Percentiles rank a stretch among this genome's conserved stretches.
These are phyloP conservation scores for Lucifuga dentata DNA, from an alignment of 2,113 vertebrate genomes.

Conservation along the genomic window DNA sequence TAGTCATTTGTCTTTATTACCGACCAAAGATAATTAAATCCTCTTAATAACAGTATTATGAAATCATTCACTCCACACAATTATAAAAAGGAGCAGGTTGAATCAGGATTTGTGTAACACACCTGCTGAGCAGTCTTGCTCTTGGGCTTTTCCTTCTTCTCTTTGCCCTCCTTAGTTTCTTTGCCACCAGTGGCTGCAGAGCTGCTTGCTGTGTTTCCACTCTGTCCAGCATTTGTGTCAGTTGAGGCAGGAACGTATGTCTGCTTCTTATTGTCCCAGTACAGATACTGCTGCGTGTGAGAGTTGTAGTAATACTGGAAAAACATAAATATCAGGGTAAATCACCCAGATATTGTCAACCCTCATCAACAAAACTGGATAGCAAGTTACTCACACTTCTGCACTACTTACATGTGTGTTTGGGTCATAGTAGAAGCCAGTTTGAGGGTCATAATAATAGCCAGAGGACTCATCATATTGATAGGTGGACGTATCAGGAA, in stretches of 20 bases:
- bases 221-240: slow-evolving; percentile 40
- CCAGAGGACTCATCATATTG: slow-evolving; percentile 98
- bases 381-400: background rate
- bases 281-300: slow-evolving; percentile 96
- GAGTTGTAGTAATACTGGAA: slow-evolving; percentile 97
- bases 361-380: background rate
- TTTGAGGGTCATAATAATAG: slow-evolving; percentile 96
- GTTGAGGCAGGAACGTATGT: slow-evolving; percentile 89
- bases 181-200: slow-evolving; percentile 49
- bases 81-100: no score
- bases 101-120: background rate
- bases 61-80: no score
- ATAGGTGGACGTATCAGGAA: slow-evolving; percentile 94
- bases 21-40: no score
- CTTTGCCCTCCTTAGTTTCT: slow-evolving; percentile 85
- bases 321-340: background rate
- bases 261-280: slow-evolving; percentile 98
- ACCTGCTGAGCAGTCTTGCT: slow-evolving; percentile 99
- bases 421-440: slow-evolving; percentile 96
- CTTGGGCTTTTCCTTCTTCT: slow-evolving; percentile 98
- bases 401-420: slow-evolving; percentile 90
- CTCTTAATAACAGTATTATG: no score
- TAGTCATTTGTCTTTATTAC: no score
- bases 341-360: background rate
- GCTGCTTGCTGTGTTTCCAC: slow-evolving; percentile 16